Conservation (phyloP, 2,113 vertebrate genomes). For the Nanorana parkeri region DNA sequence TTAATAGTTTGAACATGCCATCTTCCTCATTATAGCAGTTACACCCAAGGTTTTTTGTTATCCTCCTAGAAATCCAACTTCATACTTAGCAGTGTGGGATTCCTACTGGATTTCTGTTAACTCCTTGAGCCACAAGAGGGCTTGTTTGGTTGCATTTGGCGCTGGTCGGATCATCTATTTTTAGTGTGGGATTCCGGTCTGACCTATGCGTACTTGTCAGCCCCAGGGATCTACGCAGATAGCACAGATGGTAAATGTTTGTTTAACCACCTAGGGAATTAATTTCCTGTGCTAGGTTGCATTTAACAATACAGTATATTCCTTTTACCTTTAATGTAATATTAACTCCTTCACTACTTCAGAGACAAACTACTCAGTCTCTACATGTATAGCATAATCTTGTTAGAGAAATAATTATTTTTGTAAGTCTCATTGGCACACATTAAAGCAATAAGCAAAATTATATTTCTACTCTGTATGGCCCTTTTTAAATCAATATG, state of each 20-base stretch:
- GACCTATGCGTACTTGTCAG: not conserved
- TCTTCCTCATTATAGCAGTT: not conserved
- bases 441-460: too few relatives aligned
- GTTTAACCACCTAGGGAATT: conserved; percentile 20
- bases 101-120: too few relatives aligned
- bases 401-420: too few relatives aligned
- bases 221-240: conserved; percentile 23
- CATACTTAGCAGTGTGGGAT: too few relatives aligned
- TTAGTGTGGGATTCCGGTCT: conserved; percentile 11
- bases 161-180: too few relatives aligned
- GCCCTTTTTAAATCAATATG: too few relatives aligned
- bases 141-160: too few relatives aligned
- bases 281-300: conserved; percentile 33
- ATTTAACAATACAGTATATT: conserved; percentile 29
- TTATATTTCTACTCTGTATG: too few relatives aligned
- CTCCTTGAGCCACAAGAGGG: too few relatives aligned
- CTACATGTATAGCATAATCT: too few relatives aligned
- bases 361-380: not conserved
- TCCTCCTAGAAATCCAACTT: not conserved
- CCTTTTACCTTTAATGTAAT: not conserved
- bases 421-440: too few relatives aligned
- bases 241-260: conserved; percentile 32
- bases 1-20: too few relatives aligned
- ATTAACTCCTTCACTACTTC: conserved; percentile 1
- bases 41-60: not conserved